Percentiles rank a stretch among this genome's conserved stretches.
Evolutionary conservation across 2,888 invertebrate species (phyloP).

Genomic region (Linyphia triangularis): DNA sequence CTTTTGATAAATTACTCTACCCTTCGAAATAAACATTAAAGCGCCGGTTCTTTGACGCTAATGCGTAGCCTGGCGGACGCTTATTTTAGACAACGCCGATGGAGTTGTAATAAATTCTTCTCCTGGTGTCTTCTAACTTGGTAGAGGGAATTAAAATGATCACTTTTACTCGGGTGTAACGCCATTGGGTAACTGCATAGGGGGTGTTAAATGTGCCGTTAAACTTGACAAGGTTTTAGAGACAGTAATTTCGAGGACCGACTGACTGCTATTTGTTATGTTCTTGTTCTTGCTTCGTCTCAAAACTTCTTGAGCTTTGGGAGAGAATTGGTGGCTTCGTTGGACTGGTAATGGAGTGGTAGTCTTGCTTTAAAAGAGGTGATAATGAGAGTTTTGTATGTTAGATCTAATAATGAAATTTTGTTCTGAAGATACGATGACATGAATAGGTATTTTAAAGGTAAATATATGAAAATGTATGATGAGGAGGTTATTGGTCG

Average conservation of each 20-base stretch:
- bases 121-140: constrained; percentile 5
- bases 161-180: constrained; percentile 26
- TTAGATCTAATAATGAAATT: no score
- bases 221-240: constrained; percentile 59
- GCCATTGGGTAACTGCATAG: not conserved
- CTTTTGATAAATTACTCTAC: constrained; percentile 45
- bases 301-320: not conserved
- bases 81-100: constrained; percentile 23
- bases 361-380: not conserved
- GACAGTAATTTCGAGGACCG: constrained; percentile 40
- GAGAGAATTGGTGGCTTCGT: not conserved
- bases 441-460: no score
- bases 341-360: not conserved
- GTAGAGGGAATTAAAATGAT: constrained; percentile 50
- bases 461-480: no score
- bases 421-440: no score
- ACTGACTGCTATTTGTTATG: constrained; percentile 29
- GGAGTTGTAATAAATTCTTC: constrained; percentile 49
- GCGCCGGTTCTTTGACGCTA: constrained; percentile 35
- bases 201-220: constrained; percentile 52
- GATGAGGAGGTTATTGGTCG: no score
- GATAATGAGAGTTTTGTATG: no score
- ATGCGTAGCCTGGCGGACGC: constrained; percentile 22
- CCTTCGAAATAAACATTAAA: constrained; percentile 62
- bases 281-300: not conserved